Percentiles rank a stretch among this genome's conserved stretches.
Evolutionary conservation across 2,888 invertebrate genomes (phyloP).

Genomic region (Luffia ferchaultella): DNA sequence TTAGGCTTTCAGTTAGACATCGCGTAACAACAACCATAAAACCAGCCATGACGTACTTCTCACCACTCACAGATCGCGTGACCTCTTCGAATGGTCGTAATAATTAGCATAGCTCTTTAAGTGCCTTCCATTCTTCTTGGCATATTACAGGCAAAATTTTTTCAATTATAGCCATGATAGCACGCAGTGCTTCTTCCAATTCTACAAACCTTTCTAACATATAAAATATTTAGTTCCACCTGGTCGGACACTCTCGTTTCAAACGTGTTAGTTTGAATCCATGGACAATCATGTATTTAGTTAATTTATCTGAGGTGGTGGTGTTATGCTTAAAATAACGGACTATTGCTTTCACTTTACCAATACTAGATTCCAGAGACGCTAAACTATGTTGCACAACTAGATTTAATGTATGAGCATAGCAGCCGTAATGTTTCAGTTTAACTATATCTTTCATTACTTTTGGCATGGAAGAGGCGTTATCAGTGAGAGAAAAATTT

Average conservation of each 20-base stretch:
- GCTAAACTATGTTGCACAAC: slow-evolving; percentile 13
- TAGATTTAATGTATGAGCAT: slow-evolving; percentile 16
- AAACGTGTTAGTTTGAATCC: slow-evolving; percentile 15
- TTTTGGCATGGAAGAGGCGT: slow-evolving; percentile 20
- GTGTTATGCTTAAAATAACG: slow-evolving; percentile 9
- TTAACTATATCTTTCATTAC: slow-evolving; percentile 12
- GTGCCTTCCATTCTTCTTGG: slow-evolving; percentile 16
- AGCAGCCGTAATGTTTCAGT: slow-evolving; percentile 21
- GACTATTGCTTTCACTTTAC: too few species aligned
- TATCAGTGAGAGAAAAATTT: slow-evolving; percentile 20
- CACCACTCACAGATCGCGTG: slow-evolving; percentile 15
- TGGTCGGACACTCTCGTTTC: slow-evolving; percentile 18
- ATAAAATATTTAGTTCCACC: slow-evolving; percentile 20
- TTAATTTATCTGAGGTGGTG: slow-evolving; percentile 5
- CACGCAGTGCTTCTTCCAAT: slow-evolving; percentile 16
- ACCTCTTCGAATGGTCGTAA: slow-evolving; percentile 21
- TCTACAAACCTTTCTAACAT: slow-evolving; percentile 20
- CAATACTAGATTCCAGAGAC: slow-evolving; percentile 5
- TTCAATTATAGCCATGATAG: slow-evolving; percentile 12
- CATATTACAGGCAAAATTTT: slow-evolving; percentile 12
- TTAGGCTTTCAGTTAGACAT: slow-evolving; percentile 16
- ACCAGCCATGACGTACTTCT: slow-evolving; percentile 18
- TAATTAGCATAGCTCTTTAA: slow-evolving; percentile 12
- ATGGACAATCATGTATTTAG: slow-evolving; percentile 5
- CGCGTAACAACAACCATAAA: slow-evolving; percentile 16